Percentiles rank a stretch among this genome's conserved stretches.
These are phyloP conservation scores for Helicolenus hilgendorfi DNA, from an alignment of 2,797 vertebrate genomes.

Conservation along the genomic window DNA sequence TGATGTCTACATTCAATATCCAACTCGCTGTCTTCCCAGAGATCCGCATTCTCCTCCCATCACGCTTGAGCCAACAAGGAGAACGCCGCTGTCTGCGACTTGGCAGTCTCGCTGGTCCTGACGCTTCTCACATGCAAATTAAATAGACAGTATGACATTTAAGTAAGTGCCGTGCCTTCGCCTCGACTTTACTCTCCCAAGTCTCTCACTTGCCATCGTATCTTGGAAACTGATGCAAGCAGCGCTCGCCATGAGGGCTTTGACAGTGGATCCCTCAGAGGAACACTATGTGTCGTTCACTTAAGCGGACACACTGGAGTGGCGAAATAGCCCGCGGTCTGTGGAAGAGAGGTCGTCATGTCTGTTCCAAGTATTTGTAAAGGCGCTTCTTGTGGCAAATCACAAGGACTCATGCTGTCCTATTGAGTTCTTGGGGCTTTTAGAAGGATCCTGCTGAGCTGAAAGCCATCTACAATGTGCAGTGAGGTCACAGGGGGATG, in stretches of 20 bases:
- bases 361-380: slow-evolving; percentile 31
- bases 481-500: slow-evolving; percentile 14
- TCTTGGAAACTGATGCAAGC: slow-evolving; percentile 52
- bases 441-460: slow-evolving; percentile 32
- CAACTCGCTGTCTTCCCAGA: background rate
- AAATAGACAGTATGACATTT: slow-evolving; percentile 71
- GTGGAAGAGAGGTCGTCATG: slow-evolving; percentile 10
- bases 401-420: slow-evolving; percentile 45
- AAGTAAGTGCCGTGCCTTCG: slow-evolving; percentile 56
- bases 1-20: slow-evolving; percentile 7
- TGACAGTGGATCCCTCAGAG: slow-evolving; percentile 16
- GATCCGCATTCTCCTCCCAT: slow-evolving; percentile 19
- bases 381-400: slow-evolving; percentile 51
- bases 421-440: slow-evolving; percentile 25
- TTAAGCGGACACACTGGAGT: slow-evolving; percentile 12
- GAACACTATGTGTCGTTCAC: slow-evolving; percentile 45
- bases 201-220: slow-evolving; percentile 49
- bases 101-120: slow-evolving; percentile 44
- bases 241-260: background rate
- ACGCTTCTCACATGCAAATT: slow-evolving; percentile 68
- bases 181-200: slow-evolving; percentile 45
- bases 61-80: background rate
- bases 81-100: slow-evolving; percentile 30
- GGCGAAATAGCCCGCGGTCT: slow-evolving; percentile 40
- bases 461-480: slow-evolving; percentile 5